Evolutionary conservation across 2,797 vertebrate species (phyloP).

Genomic region (Coilia nasus): DNA sequence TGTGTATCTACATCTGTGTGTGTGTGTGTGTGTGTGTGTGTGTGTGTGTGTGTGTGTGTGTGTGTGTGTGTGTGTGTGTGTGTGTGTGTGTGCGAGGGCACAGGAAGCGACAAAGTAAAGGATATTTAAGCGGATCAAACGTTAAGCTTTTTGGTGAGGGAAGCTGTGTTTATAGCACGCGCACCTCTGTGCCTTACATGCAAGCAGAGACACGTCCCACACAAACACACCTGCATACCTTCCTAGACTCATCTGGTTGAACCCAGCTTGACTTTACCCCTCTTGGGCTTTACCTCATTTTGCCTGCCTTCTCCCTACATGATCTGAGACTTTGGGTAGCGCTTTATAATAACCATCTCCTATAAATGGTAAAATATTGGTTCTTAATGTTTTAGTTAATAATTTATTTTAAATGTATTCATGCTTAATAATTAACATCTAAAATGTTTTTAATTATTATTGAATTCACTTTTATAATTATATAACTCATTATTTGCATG

Average conservation of each 20-base stretch:
- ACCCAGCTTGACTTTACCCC: neutral
- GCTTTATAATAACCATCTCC: too few species aligned
- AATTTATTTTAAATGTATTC: too few species aligned
- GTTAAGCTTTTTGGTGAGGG: neutral
- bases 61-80: neutral
- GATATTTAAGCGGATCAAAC: neutral
- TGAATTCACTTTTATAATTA: too few species aligned
- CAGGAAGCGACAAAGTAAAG: neutral
- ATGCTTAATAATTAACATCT: too few species aligned
- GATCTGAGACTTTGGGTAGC: neutral
- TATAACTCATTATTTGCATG: too few species aligned
- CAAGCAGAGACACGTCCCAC: neutral
- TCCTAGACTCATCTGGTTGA: neutral
- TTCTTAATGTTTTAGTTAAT: too few species aligned
- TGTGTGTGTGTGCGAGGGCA: neutral
- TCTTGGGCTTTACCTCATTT: neutral
- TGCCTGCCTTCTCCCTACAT: neutral
- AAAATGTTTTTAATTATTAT: too few species aligned
- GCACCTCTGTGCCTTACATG: neutral
- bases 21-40: conserved; percentile 6
- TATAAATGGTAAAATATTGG: too few species aligned
- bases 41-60: neutral
- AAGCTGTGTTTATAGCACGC: neutral
- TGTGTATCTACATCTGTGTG: neutral
- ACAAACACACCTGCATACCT: conserved; percentile 19